A percentile compares a stretch with the other conserved stretches of the same genome.
Conservation (phyloP, 92 coral and sea anemone species). For the Heteractis magnifica region DNA sequence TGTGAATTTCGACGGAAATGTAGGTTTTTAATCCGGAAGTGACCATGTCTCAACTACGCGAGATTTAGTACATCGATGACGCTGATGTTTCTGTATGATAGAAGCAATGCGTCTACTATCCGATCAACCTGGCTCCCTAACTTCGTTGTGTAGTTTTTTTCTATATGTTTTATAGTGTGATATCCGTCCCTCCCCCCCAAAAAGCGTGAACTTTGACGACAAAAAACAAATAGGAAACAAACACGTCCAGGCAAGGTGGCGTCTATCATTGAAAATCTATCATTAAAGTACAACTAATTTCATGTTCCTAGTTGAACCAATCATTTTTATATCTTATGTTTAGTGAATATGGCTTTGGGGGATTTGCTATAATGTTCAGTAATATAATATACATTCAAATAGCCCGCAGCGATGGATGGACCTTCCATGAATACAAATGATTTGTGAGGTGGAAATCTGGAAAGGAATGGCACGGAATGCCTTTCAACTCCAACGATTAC, state of each 20-base stretch:
- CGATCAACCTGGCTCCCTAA: too few species aligned
- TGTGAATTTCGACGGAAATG: conserved; percentile 19
- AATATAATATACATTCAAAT: background rate
- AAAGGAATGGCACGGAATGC: background rate
- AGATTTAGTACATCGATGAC: background rate
- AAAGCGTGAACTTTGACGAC: background rate
- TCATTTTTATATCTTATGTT: background rate
- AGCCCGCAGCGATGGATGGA: conserved; percentile 10
- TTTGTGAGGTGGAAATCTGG: background rate
- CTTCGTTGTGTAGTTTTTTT: background rate
- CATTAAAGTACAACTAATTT: background rate
- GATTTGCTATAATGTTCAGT: conserved; percentile 17
- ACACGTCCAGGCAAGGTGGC: background rate
- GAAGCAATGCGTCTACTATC: too few species aligned
- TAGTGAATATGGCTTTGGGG: conserved; percentile 2
- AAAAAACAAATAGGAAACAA: background rate
- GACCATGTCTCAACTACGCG: background rate
- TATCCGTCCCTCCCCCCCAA: too few species aligned
- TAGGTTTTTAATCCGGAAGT: conserved; percentile 31
- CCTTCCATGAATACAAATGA: conserved; percentile 19
- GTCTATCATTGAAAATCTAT: background rate
- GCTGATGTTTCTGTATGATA: too few species aligned
- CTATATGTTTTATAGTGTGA: background rate
- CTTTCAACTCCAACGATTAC: background rate
- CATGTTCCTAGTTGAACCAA: background rate